Conservation (phyloP, 2,888 invertebrate genomes). For the Branchellion lobata region DNA sequence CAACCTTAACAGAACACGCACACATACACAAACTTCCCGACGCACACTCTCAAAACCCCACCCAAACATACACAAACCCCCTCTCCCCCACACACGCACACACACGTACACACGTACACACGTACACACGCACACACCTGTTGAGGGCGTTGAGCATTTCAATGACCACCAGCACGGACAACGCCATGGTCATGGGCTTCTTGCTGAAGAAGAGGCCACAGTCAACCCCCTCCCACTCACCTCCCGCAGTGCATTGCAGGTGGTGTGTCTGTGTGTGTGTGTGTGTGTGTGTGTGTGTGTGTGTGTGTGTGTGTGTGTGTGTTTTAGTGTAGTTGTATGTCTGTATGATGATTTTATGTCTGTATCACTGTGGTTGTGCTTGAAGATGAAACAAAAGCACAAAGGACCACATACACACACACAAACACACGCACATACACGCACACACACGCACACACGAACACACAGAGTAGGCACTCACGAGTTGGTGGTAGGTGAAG, state of each 20-base stretch:
- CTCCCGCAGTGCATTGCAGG: conserved; percentile 81
- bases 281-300: background rate
- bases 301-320: too few relatives aligned
- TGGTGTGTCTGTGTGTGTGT: conserved; percentile 78
- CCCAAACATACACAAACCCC: background rate
- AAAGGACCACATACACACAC: too few relatives aligned
- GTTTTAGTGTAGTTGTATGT: too few relatives aligned
- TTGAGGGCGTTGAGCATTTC: conserved; percentile 99
- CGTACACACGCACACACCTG: conserved; percentile 69
- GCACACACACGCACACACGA: too few relatives aligned
- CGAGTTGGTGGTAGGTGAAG: conserved; percentile 87
- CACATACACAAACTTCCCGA: background rate
- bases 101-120: background rate
- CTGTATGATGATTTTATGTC: too few relatives aligned
- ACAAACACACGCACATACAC: too few relatives aligned
- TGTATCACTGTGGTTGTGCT: too few relatives aligned
- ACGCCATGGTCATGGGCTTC: conserved; percentile 99
- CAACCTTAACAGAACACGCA: background rate
- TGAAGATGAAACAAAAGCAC: too few relatives aligned
- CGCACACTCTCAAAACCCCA: background rate
- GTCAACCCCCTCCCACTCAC: conserved; percentile 89
- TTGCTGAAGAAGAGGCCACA: conserved; percentile 97
- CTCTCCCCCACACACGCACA: background rate
- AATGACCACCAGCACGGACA: conserved; percentile 98
- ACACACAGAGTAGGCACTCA: conserved; percentile 53